phyloP scores from a whole-genome alignment of 2,113 vertebrate genomes.

The Tachysurus vachellii region DNA sequence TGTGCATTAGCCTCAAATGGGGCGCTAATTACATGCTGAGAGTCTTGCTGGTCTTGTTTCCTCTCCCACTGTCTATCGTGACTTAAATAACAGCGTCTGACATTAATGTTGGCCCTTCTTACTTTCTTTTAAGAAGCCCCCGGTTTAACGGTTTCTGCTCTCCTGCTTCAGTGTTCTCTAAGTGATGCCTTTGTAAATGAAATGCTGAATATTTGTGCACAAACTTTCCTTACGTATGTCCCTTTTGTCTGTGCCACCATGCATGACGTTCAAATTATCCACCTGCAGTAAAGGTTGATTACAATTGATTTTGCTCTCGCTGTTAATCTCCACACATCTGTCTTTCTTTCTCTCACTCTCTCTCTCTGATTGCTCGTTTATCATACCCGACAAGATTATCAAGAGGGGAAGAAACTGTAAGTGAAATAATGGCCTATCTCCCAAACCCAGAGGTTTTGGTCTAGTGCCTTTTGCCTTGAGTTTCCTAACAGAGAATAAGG shows the following conservation, averaged over 20 bases:
- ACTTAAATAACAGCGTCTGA: slow-evolving; percentile 51
- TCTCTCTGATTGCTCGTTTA: slow-evolving; percentile 4
- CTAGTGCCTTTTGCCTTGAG: slow-evolving; percentile 38
- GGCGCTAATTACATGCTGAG: slow-evolving; percentile 43
- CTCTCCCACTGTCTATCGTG: slow-evolving; percentile 42
- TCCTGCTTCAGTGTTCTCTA: slow-evolving; percentile 1
- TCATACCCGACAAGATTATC: slow-evolving; percentile 2
- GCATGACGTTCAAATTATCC: slow-evolving; percentile 40
- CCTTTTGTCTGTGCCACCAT: slow-evolving; percentile 31
- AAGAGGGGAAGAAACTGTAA: slow-evolving; percentile 21
- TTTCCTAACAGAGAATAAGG: slow-evolving; percentile 25
- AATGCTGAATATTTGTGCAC: not conserved
- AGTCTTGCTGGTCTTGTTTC: slow-evolving; percentile 46
- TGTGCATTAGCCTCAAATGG: slow-evolving; percentile 53
- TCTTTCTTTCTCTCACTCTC: not conserved
- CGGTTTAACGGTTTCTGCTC: slow-evolving; percentile 12
- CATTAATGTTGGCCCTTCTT: slow-evolving; percentile 32
- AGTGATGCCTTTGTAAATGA: slow-evolving; percentile 28
- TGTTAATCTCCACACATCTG: slow-evolving; percentile 4
- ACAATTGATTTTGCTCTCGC: slow-evolving; percentile 46
- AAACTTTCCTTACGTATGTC: slow-evolving; percentile 19
- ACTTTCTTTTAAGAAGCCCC: slow-evolving; percentile 27
- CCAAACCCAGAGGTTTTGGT: slow-evolving; percentile 24
- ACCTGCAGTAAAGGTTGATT: slow-evolving; percentile 33
- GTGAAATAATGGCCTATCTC: slow-evolving; percentile 39